Base-by-base conservation (phyloP, 2,888 invertebrate genomes). In the Macrophya annulata region DNA sequence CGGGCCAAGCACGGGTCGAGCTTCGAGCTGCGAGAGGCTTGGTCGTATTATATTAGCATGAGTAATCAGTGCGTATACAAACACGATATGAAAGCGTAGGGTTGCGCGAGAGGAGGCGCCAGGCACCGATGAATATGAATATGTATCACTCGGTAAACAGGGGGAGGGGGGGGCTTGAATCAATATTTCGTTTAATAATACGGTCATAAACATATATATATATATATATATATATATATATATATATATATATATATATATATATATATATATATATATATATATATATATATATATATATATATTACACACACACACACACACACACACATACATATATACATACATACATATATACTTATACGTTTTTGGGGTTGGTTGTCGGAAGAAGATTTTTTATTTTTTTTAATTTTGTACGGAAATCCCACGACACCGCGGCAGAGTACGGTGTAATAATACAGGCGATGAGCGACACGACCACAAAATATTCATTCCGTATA, bases 101-200 rank as follows among this genome's bases (percentile, higher is more conserved):
- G 77, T 43, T 15, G 85, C 4, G 88, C 10, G 77, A 6, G 45
- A 17, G 59, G 48, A 25, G 65, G 85, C 72, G 84, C 37, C 59
- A 45, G 59, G 89, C 91, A 92, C 89, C 90, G 90, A 93, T 93
- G 93, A 93, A 93, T 93, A 93, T 93, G 93, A 91, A 93, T 93
- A 74, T 74, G 72, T 74, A 74, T 74, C 92, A 92, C 91, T 92
- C 89, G 90, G 93, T 93, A 93, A 93, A 93, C 93, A 93, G 92
- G 91, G 92, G 62, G 25, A 5, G 3, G 48, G 4, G 48, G 48
- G 48, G 12, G 17, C 90, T 93, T 92, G 92, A 93, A 93, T 93
- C 93, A 93, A 93, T 93, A 93, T 93, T 93, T 93, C 93, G 92
- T 93, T 93, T 93, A 93, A 93, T 93, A 93, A 93, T 91, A 92